phyloP scores from a whole-genome alignment of 2,888 invertebrate genomes.

The Lochmaea crataegi region DNA sequence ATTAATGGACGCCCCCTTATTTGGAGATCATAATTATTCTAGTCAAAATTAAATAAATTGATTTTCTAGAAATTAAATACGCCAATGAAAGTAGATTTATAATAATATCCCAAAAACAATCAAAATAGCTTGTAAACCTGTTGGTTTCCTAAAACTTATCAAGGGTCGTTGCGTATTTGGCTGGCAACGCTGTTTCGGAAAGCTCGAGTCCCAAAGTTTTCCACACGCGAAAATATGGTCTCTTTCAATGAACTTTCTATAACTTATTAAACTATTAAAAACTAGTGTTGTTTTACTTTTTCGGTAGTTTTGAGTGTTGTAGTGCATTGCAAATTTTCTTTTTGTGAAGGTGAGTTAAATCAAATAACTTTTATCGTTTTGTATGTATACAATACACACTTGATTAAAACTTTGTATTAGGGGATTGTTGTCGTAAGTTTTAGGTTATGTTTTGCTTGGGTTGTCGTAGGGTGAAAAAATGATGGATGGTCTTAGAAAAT shows the following conservation, averaged over 20 bases:
- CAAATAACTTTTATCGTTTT: slow-evolving; percentile 46
- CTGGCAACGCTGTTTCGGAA: slow-evolving; percentile 29
- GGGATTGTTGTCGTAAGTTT: slow-evolving; percentile 54
- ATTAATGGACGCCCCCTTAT: no score
- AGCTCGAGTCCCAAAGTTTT: slow-evolving; percentile 56
- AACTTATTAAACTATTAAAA: slow-evolving; percentile 57
- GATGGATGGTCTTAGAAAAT: slow-evolving; percentile 14
- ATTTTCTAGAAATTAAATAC: no score
- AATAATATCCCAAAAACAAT: no score
- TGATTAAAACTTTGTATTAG: slow-evolving; percentile 48
- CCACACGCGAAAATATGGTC: slow-evolving; percentile 58
- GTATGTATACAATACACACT: slow-evolving; percentile 47
- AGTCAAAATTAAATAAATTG: no score
- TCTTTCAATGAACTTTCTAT: slow-evolving; percentile 57
- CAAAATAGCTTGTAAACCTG: slow-evolving; percentile 5
- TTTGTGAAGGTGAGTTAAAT: slow-evolving; percentile 45
- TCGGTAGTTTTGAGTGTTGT: slow-evolving; percentile 22
- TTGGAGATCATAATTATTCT: no score
- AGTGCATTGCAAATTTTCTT: slow-evolving; percentile 29
- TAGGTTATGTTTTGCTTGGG: slow-evolving; percentile 51
- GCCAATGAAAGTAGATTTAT: no score
- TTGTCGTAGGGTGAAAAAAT: slow-evolving; percentile 40
- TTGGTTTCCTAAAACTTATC: neutral
- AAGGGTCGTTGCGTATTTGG: neutral
- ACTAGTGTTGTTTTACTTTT: slow-evolving; percentile 41